phyloP scores from a whole-genome alignment of 2,113 vertebrate genomes.

The Balaeniceps rex region DNA sequence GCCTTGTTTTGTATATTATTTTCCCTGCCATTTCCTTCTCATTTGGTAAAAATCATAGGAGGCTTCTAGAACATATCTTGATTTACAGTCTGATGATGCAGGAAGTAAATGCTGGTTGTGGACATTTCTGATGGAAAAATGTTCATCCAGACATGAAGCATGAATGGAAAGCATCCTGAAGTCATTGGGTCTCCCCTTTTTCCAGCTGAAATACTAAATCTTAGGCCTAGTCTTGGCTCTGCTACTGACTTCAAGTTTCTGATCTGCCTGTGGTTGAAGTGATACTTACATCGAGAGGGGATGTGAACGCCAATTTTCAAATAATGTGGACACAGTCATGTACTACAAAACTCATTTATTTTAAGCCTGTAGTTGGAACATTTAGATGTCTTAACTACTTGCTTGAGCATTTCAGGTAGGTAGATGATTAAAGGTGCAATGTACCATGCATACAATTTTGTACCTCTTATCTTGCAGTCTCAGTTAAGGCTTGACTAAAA shows the following conservation, averaged over 20 bases:
- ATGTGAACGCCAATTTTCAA: not conserved
- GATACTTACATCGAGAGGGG: not conserved
- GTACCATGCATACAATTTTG: slow-evolving; percentile 52
- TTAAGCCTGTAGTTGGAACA: slow-evolving; percentile 11
- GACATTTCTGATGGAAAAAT: not conserved
- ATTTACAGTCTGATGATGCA: not conserved
- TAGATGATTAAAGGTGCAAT: slow-evolving; percentile 64
- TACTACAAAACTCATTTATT: slow-evolving; percentile 44
- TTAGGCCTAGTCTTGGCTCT: not conserved
- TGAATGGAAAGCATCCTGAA: not conserved
- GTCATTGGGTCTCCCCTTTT: not conserved
- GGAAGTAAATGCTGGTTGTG: not conserved
- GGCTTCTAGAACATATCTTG: not conserved
- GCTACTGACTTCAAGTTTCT: not conserved
- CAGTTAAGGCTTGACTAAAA: slow-evolving; percentile 29
- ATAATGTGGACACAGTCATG: not conserved
- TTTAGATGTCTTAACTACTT: slow-evolving; percentile 53
- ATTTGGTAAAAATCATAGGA: not conserved
- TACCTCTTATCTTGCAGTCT: not conserved
- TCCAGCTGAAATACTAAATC: not conserved
- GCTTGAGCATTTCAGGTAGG: slow-evolving; percentile 32
- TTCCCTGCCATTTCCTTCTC: not conserved
- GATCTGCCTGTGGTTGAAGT: not conserved
- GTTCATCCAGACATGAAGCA: not conserved
- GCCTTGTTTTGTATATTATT: not conserved